A percentile compares a stretch with the other conserved stretches of the same genome.
These are phyloP conservation scores for Ormyrus thymus DNA, from an alignment of 2,888 invertebrate genomes.

Conservation along the genomic window DNA sequence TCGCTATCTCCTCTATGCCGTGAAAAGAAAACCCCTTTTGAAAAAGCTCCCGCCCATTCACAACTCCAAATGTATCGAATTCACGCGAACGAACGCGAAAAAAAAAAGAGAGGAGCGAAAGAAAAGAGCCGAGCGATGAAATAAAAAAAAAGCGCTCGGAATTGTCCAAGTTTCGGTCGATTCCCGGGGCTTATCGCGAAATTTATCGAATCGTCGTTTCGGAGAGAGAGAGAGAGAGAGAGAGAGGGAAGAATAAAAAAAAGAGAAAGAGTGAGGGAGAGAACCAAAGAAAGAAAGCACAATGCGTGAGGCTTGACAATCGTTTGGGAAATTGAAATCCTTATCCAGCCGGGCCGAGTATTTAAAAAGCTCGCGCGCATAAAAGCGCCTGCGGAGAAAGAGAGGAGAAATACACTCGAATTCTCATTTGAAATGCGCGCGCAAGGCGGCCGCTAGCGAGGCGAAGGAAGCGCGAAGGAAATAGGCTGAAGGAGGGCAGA, in stretches of 20 bases:
- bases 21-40: slow-evolving; percentile 54
- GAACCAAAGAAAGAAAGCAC: slow-evolving; percentile 27
- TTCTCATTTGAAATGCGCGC: slow-evolving; percentile 20
- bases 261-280: background rate
- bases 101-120: slow-evolving; percentile 22
- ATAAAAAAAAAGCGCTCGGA: slow-evolving; percentile 35
- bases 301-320: slow-evolving; percentile 45
- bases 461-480: slow-evolving; percentile 6
- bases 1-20: slow-evolving; percentile 40
- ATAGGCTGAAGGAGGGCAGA: background rate
- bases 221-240: background rate
- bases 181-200: slow-evolving; percentile 52
- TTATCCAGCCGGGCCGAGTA: slow-evolving; percentile 58
- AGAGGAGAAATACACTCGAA: background rate
- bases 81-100: slow-evolving; percentile 39
- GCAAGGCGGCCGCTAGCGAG: background rate
- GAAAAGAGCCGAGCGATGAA: slow-evolving; percentile 27
- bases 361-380: slow-evolving; percentile 61
- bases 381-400: slow-evolving; percentile 54
- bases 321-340: slow-evolving; percentile 63
- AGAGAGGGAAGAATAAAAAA: slow-evolving; percentile 14
- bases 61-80: slow-evolving; percentile 53
- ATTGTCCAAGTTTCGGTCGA: slow-evolving; percentile 55
- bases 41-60: slow-evolving; percentile 47
- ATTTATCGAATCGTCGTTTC: slow-evolving; percentile 54